phyloP scores from a whole-genome alignment of 2,888 invertebrate species.

The Drosophila bunnanda region DNA sequence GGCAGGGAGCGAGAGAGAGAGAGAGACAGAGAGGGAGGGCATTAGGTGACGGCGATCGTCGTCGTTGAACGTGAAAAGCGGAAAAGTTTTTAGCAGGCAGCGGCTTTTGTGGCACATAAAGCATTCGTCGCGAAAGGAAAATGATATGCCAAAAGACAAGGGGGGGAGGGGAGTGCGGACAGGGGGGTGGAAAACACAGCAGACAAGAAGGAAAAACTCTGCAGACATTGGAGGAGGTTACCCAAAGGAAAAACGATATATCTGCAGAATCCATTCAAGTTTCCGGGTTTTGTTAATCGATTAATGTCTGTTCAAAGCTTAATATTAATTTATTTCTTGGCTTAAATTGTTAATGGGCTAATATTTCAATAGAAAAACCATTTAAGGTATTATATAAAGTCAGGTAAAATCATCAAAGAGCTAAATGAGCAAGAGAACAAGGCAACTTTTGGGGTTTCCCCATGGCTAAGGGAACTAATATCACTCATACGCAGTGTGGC shows the following conservation, averaged over 20 bases:
- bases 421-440: not conserved
- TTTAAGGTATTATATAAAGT: not conserved
- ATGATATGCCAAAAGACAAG: conserved; percentile 26
- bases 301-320: not conserved
- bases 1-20: no score
- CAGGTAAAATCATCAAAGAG: not conserved
- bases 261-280: conserved; percentile 18
- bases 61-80: conserved; percentile 85
- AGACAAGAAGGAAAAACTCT: conserved; percentile 11
- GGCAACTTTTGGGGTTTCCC: not conserved
- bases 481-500: conserved; percentile 22
- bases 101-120: conserved; percentile 69
- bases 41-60: conserved; percentile 79
- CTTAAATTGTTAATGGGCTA: not conserved
- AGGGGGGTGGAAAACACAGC: not conserved
- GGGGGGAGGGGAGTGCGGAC: not conserved
- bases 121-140: conserved; percentile 40
- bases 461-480: not conserved
- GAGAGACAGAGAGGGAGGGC: conserved; percentile 10
- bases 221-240: conserved; percentile 28
- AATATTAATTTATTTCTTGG: not conserved
- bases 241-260: conserved; percentile 13
- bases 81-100: conserved; percentile 81
- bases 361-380: not conserved
- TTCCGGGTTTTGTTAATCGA: conserved; percentile 25